Evolutionary conservation across 2,797 vertebrate genomes (phyloP), one percentile per base, ranked within the genome.

Genomic region (Mastacembelus armatus): DNA sequence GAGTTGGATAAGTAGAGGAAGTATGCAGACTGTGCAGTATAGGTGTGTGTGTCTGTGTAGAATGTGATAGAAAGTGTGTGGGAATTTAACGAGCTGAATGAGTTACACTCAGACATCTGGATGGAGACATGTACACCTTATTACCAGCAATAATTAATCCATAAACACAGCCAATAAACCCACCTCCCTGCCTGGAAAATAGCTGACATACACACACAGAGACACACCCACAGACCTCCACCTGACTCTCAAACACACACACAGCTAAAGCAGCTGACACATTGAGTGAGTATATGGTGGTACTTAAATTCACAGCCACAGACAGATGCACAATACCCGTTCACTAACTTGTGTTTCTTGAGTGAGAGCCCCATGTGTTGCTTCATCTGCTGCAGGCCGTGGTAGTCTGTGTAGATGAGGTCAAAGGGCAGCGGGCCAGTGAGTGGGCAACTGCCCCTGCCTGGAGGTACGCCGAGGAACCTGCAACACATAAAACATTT

Each of bases 321-420:
- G 44, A 12, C 27, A 45, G 51, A 54, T 4, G 55, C 9, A 50
- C 30, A 43, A 15, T 22, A 27, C 1, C 9, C 36, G n/a, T 30
- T 1, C n/a, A 91, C 95, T 95, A 32, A 99, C 97, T 96, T 96
- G 94, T 99, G 96, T 87, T 95, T 97, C 90, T 92, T 96, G 70
- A 99, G 96, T 63, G 98, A 99, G 39, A 99, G 95, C 9, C 98
- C 98, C 97, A 99, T 98, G 91, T 99, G 95, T 74, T 97, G 97
- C 77, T 96, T 98, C 96, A 99, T 98, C 93, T 99, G 98, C 85
- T 98, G 96, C 59, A 99, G 89, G 60, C 98, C 98, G 0, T 98
- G 98, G 89, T 99, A 99, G 92, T 99, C 98, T 0, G 98, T 99
- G 89, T 99, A 99, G 85, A 99, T 95, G 84, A 99, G 96, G 93